Evolutionary conservation across 2,888 invertebrate genomes (phyloP).

Genomic region (Nowickia ferox): DNA sequence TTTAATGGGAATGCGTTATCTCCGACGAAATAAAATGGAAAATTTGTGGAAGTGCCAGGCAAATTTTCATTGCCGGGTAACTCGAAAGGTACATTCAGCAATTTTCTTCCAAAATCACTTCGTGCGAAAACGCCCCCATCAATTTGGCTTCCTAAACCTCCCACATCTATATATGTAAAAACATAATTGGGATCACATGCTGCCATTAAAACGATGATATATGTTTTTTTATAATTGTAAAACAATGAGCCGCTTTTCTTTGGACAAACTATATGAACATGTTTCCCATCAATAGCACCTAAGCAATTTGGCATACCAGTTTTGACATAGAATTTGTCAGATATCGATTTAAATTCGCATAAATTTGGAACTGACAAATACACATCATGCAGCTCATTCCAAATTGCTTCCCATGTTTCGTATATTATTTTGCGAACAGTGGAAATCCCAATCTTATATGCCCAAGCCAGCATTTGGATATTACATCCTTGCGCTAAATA

Average conservation of each 20-base stretch:
- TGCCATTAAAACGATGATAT: not conserved
- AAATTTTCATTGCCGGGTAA: not conserved
- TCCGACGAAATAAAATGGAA: not conserved
- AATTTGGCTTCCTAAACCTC: too few species aligned
- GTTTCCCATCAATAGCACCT: too few species aligned
- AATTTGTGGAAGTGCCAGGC: constrained; percentile 4
- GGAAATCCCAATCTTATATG: too few species aligned
- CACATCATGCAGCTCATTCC: too few species aligned
- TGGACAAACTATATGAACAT: constrained; percentile 9
- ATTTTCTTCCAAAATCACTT: not conserved
- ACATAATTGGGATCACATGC: too few species aligned
- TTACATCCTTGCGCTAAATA: too few species aligned
- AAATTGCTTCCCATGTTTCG: too few species aligned
- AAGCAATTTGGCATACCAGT: not conserved
- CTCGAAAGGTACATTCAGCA: not conserved
- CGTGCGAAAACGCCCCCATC: constrained; percentile 3
- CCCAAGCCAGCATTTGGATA: too few species aligned
- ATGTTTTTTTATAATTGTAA: constrained; percentile 1
- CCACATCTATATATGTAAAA: too few species aligned
- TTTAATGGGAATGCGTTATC: too few species aligned
- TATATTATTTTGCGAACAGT: too few species aligned
- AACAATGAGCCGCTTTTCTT: not conserved
- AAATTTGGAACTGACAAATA: too few species aligned
- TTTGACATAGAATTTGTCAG: constrained; percentile 5
- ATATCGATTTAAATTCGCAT: not conserved